Base-by-base conservation (phyloP, 2,113 vertebrate genomes). In the Numenius arquata region DNA sequence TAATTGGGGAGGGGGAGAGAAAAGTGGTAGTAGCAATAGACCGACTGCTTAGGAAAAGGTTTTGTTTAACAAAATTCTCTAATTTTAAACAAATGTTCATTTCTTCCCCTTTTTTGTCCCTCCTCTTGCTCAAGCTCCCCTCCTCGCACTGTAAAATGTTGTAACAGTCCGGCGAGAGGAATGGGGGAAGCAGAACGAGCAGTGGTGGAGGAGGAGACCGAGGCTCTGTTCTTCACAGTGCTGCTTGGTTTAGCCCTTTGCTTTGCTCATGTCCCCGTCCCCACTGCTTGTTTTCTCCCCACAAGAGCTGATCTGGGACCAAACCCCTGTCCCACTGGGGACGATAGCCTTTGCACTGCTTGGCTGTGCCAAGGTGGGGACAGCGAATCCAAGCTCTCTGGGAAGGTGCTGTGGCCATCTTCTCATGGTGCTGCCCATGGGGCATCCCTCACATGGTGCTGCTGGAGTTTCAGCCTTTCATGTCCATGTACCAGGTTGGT, bases 1-100 rank as follows among this genome's bases (percentile, higher is more conserved):
- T 97, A 97, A 97, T 91, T 96, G 95, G 65, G 41, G 76, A 22
- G 29, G 16, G 25, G 47, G 25, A 26, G 32, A 83, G 68, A 67
- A 63, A 71, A 70, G 22, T 45, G 34, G 47, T 81, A 75, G 48
- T 48, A 91, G 68, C 61, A 84, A 80, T 61, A 92, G 73, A 8
- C 19, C n/a, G 29, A 85, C 48, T 94, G 73, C 61, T 15, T 72
- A 65, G 84, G 67, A 82, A 92, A 88, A 82, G 34, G 23, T 52
- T 94, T 81, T 96, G 34, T 86, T 95, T 84, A 85, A 91, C n/a
- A 59, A 88, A 96, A 92, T 89, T 71, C 15, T 75, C 77, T 90
- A 34, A 71, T 91, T 88, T 94, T 3, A 67, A 89, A 74, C 65
- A 91, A 89, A 74, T 77, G 48, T 74, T 70, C 2, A 2, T 71